Evolutionary conservation across 2,888 invertebrate species (phyloP).

Genomic region (Drosophila sordidula): DNA sequence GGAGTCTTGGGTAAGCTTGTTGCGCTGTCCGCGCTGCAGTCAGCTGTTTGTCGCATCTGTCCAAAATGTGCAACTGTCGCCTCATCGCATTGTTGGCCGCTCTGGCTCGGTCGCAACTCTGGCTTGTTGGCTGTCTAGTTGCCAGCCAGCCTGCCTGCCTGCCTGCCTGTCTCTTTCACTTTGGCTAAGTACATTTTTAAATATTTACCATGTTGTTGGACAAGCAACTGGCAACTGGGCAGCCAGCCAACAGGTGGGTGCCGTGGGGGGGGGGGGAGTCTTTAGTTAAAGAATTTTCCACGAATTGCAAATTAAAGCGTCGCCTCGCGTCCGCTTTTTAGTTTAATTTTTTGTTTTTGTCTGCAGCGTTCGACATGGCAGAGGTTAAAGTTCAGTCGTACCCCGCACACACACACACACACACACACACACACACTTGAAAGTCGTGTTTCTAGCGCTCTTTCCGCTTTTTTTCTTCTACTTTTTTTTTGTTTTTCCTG

Average conservation of each 20-base stretch:
- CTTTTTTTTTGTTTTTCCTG: slow-evolving; percentile 35
- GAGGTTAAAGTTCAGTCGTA: slow-evolving; percentile 75
- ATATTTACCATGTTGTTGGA: slow-evolving; percentile 76
- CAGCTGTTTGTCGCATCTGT: slow-evolving; percentile 76
- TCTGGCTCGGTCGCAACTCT: slow-evolving; percentile 1
- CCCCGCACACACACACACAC: slow-evolving; percentile 28
- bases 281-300: slow-evolving; percentile 76
- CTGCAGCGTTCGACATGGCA: slow-evolving; percentile 41
- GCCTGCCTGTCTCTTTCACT: slow-evolving; percentile 73
- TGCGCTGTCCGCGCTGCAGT: slow-evolving; percentile 23
- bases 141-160: slow-evolving; percentile 18
- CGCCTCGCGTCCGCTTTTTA: slow-evolving; percentile 38
- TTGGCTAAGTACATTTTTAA: slow-evolving; percentile 78
- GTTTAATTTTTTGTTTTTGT: slow-evolving; percentile 19
- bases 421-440: slow-evolving; percentile 49
- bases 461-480: slow-evolving; percentile 51
- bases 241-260: slow-evolving; percentile 1
- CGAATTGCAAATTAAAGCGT: slow-evolving; percentile 83
- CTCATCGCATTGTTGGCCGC: slow-evolving; percentile 56
- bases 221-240: slow-evolving; percentile 32
- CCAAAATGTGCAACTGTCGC: slow-evolving; percentile 72
- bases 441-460: slow-evolving; percentile 68
- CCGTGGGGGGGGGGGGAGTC: slow-evolving; percentile 12
- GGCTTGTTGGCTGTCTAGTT: slow-evolving; percentile 31
- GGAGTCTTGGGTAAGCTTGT: background rate